These are phyloP conservation scores for Steatornis caripensis DNA, from an alignment of 2,113 vertebrate species.

Conservation along the genomic window DNA sequence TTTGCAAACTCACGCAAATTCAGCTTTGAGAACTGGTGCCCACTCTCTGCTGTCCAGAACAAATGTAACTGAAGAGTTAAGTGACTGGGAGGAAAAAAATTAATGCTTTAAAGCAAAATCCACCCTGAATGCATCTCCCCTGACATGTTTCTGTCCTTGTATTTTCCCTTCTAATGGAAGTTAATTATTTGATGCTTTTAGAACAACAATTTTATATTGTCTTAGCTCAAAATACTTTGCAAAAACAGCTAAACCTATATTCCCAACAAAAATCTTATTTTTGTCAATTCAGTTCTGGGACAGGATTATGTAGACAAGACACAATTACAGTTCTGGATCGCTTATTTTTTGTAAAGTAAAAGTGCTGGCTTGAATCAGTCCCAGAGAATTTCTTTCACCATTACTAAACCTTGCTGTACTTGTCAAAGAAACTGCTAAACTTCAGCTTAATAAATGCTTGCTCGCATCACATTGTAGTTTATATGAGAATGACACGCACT, in stretches of 20 bases:
- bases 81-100: neutral
- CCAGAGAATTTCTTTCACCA: neutral
- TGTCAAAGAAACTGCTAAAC: neutral
- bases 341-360: neutral
- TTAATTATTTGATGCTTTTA: neutral
- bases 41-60: neutral
- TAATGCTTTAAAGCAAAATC: neutral
- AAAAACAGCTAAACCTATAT: neutral
- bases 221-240: neutral
- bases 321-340: neutral
- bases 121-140: neutral
- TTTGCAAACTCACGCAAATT: neutral
- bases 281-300: neutral
- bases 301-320: neutral
- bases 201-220: neutral
- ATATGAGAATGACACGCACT: neutral
- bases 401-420: neutral
- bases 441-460: neutral
- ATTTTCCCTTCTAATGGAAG: neutral
- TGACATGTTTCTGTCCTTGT: accelerated
- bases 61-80: neutral
- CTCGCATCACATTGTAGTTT: neutral
- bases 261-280: neutral
- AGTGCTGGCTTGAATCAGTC: neutral
- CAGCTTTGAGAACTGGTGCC: neutral